These are phyloP conservation scores for Cotesia congregata DNA, from an alignment of 2,888 invertebrate genomes.

Conservation along the genomic window DNA sequence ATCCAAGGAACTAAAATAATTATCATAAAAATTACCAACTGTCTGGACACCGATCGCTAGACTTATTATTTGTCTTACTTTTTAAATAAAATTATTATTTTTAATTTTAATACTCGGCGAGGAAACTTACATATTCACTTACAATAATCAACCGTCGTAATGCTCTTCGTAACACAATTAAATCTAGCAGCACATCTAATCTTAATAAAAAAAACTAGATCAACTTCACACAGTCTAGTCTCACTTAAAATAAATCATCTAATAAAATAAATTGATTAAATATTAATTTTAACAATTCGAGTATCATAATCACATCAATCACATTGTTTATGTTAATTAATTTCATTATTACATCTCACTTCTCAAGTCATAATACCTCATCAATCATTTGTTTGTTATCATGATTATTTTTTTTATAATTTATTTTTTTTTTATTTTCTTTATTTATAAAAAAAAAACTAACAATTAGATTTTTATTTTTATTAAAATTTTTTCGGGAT, in stretches of 20 bases:
- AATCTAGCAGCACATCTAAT: background rate
- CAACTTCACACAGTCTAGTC: background rate
- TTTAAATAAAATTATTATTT: constrained; percentile 45
- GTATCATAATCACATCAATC: background rate
- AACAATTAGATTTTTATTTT: constrained; percentile 16
- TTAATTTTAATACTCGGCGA: constrained; percentile 56
- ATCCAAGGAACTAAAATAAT: constrained; percentile 18
- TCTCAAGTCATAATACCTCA: constrained; percentile 44
- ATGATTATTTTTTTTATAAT: constrained; percentile 32
- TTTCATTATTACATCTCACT: constrained; percentile 11
- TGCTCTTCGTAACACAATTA: background rate
- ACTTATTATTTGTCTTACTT: constrained; percentile 48
- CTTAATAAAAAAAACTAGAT: constrained; percentile 1
- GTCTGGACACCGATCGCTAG: constrained; percentile 48
- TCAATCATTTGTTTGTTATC: constrained; percentile 35
- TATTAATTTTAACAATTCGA: background rate
- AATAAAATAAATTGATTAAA: background rate
- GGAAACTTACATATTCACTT: constrained; percentile 70
- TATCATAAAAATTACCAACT: background rate
- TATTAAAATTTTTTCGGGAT: constrained; percentile 6
- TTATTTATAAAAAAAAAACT: background rate
- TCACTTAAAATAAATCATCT: background rate
- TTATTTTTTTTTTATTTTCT: constrained; percentile 19
- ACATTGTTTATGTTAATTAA: background rate
- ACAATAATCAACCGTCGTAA: constrained; percentile 17